Evolutionary conservation across 2,888 invertebrate genomes (phyloP), one percentile per base, ranked within the genome.

Genomic region (Metacarcinus magister): DNA sequence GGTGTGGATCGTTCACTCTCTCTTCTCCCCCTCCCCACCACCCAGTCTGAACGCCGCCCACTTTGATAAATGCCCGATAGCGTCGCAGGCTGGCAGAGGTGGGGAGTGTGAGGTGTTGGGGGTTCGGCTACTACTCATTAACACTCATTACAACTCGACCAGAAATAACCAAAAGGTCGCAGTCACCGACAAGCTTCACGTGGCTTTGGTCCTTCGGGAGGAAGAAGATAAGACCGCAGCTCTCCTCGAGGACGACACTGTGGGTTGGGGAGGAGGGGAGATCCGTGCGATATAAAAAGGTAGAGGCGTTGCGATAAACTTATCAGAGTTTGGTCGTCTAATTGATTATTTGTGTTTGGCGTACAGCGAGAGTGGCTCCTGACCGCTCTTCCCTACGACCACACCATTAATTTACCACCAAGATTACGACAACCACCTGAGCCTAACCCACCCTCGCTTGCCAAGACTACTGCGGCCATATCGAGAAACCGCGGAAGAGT

Each of bases 301-400:
- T 94, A 82, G 96, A 95, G 93, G 95, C 93, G 93, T 95, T 94
- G 89, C 95, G 96, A 96, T 96, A 96, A 95, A 96, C 96, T 95
- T 96, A 96, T 96, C 96, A 94, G 95, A 94, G 93, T 75, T 91
- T 89, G 82, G 95, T 95, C 91, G 94, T 96, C 96, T 96, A 96
- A 96, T 96, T 96, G 96, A 96, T 96, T 96, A 96, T 96, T 96
- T 96, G 96, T 96, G 96, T 96, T 96, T 95, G 95, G 96, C 95
- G 96, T 96, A 96, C 96, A 96, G 94, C 91, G 94, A 96, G 95
- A 92, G 95, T 95, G 96, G 95, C 96, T 96, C 94, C 95, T 96
- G 96, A 96, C 95, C 95, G 95, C 96, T 95, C 95, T 94, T 89
- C 93, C 82, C 94, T 93, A 96, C 96, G 94, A 94, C 95, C 96